phyloP scores from a whole-genome alignment of 2,888 invertebrate genomes.

The Epistrophe grossulariae region DNA sequence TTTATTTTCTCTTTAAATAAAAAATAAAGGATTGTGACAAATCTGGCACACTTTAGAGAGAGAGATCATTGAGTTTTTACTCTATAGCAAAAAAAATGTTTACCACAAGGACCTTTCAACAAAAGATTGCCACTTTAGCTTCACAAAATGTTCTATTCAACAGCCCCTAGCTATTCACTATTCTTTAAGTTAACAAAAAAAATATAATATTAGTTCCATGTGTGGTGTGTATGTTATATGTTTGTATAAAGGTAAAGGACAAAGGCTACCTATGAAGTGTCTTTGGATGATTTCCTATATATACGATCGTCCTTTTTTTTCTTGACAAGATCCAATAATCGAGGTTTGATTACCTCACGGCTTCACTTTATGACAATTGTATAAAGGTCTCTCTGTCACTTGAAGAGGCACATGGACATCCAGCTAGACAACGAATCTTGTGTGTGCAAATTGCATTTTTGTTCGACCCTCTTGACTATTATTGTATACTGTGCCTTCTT shows the following conservation, averaged over 20 bases:
- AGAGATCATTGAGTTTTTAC: slow-evolving; percentile 8
- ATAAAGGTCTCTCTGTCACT: slow-evolving; percentile 19
- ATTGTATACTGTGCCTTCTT: slow-evolving; percentile 33
- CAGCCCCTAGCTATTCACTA: slow-evolving; percentile 38
- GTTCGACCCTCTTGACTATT: slow-evolving; percentile 54
- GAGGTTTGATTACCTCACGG: slow-evolving; percentile 52
- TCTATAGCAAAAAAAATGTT: background rate
- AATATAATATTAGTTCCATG: slow-evolving; percentile 40
- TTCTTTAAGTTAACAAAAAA: background rate
- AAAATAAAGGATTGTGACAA: slow-evolving; percentile 29
- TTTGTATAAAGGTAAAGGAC: slow-evolving; percentile 7
- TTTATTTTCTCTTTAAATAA: slow-evolving; percentile 9
- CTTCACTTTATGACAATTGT: slow-evolving; percentile 23
- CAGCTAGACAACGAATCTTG: slow-evolving; percentile 14
- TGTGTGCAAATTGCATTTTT: slow-evolving; percentile 40
- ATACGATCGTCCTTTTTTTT: slow-evolving; percentile 26
- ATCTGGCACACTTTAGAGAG: slow-evolving; percentile 49
- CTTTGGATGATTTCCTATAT: slow-evolving; percentile 22
- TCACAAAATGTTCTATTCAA: slow-evolving; percentile 44
- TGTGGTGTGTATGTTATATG: background rate
- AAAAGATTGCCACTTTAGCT: slow-evolving; percentile 49
- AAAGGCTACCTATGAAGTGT: slow-evolving; percentile 29
- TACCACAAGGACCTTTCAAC: slow-evolving; percentile 22
- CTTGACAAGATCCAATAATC: slow-evolving; percentile 55
- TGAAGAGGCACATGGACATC: slow-evolving; percentile 16